Evolutionary conservation across 2,797 vertebrate species (phyloP), one percentile per base, ranked within the genome.

Genomic region (Pyrocephalus nanus): DNA sequence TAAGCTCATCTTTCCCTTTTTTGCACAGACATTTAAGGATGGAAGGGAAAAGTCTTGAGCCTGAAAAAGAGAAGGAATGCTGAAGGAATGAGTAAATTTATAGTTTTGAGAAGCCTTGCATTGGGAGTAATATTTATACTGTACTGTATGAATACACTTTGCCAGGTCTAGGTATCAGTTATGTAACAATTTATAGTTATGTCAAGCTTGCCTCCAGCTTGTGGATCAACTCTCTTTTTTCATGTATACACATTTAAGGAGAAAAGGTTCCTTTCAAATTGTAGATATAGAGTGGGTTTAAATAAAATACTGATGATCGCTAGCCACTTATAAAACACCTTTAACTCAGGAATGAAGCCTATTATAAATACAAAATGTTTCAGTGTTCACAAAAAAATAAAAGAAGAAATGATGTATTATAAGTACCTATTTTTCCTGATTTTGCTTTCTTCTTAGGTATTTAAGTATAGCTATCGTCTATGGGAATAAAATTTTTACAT

Each of bases 401-500:
- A 86, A 30, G 1, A 62, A 48, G 29, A 43, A 42, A 25, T 2
- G 0, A 0, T 60, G 6, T 9, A 17, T 32, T 71, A 11, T 11
- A 8, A 55, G 5, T 45, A 6, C 4, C 53, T 1, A 3, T 53
- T 74, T 92, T 79, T 54, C 38, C 34, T 66, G 8, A 0, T 12
- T 71, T 64, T 53, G 1, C 11, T 76, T 74, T 13, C 2, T 79
- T 90, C 14, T 80, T 62, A 42, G 18, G 25, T 73, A 79, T 8
- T 51, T 78, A 73, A 66, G 5, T 45, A 53, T 9, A 34, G 11
- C 5, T 67, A 30, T 25, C 19, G 30, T 34, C 11, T 47, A 16
- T 5, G 48, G 23, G 4, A 11, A 64, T 55, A 19, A 51, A 70
- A 40, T 60, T 15, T 73, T 91, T 55, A n/a, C 5, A 42, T 70